Conservation (phyloP, 2,113 vertebrate genomes). For the Corydoras maculifer region DNA sequence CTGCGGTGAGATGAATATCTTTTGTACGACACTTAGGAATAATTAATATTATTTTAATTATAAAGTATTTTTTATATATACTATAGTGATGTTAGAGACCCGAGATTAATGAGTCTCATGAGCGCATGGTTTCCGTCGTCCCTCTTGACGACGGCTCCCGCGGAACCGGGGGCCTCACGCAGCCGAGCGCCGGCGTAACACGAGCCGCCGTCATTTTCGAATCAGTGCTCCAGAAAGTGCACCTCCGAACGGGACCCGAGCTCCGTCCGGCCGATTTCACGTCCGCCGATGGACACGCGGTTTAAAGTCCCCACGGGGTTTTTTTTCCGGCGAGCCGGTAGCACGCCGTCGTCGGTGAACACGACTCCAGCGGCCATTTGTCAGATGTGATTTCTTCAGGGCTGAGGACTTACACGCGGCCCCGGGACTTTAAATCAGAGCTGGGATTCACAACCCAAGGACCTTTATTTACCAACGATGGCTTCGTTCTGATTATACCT, state of each 20-base stretch:
- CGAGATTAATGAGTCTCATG: not conserved
- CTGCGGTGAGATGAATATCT: too few species aligned
- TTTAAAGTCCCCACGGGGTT: not conserved
- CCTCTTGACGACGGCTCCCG: too few species aligned
- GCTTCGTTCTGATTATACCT: too few species aligned
- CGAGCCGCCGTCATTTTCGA: too few species aligned
- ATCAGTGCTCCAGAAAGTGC: too few species aligned
- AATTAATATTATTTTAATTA: not conserved
- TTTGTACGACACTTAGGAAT: not conserved
- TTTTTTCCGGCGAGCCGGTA: not conserved
- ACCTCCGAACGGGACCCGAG: not conserved
- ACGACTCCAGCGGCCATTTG: not conserved
- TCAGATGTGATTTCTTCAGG: not conserved
- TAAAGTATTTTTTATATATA: not conserved
- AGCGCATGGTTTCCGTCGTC: not conserved
- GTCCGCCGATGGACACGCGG: not conserved
- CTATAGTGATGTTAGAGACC: not conserved
- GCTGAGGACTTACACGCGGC: too few species aligned
- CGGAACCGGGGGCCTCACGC: too few species aligned
- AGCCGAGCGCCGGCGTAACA: too few species aligned
- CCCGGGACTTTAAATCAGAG: too few species aligned
- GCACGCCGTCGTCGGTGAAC: not conserved
- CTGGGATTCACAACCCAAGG: too few species aligned
- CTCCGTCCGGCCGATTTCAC: constrained; percentile 4
- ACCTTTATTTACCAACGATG: too few species aligned